Evolutionary conservation across 2,797 vertebrate species (phyloP).

Genomic region (Xenops minutus): DNA sequence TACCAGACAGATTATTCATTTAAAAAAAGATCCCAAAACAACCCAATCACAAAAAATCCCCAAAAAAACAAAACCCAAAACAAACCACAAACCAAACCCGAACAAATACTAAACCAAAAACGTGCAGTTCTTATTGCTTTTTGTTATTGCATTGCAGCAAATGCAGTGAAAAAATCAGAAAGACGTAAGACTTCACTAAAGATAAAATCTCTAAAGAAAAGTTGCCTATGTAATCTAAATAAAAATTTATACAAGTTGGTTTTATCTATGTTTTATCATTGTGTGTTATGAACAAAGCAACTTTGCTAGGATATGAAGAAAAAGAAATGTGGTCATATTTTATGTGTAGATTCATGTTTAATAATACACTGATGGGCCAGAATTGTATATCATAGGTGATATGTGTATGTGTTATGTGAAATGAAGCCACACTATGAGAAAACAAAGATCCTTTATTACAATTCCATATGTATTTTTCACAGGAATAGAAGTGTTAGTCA

Average conservation of each 20-base stretch:
- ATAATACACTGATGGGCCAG: not conserved
- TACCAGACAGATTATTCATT: not conserved
- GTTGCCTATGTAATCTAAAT: not conserved
- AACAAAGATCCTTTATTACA: not conserved
- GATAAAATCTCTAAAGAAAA: not conserved
- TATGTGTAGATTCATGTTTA: not conserved
- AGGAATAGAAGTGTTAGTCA: not conserved
- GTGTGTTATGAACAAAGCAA: not conserved
- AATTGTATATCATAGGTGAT: not conserved
- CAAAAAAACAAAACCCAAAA: fast-evolving
- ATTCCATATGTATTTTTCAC: not conserved
- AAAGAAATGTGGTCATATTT: not conserved
- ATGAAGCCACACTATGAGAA: not conserved
- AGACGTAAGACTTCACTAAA: not conserved
- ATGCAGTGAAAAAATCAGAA: not conserved
- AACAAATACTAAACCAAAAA: not conserved
- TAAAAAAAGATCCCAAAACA: not conserved
- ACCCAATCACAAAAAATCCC: not conserved
- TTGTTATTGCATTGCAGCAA: not conserved
- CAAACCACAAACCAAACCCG: not conserved
- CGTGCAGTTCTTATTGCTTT: not conserved
- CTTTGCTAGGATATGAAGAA: not conserved
- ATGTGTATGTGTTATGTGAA: not conserved
- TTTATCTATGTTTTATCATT: not conserved
- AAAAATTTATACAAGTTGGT: not conserved